Evolutionary conservation across 2,797 vertebrate genomes (phyloP).

Genomic region (Odontamblyopus rebecca): DNA sequence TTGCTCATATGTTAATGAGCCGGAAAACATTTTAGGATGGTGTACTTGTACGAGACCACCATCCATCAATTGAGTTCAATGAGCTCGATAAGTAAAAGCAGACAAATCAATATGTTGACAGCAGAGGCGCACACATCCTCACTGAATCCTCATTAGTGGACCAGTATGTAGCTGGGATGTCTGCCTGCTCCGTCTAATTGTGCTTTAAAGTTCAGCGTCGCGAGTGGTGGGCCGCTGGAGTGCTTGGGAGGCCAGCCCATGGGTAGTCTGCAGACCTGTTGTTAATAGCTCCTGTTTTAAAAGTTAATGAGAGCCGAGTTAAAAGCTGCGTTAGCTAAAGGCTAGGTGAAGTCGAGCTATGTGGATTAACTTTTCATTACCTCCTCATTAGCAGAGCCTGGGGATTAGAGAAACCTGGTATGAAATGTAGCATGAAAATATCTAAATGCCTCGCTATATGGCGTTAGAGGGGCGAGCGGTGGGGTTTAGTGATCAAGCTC

Average conservation of each 20-base stretch:
- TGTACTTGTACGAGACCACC: constrained; percentile 20
- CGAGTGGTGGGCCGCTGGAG: constrained; percentile 55
- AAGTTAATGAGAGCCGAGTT: constrained; percentile 82
- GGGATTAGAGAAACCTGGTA: constrained; percentile 75
- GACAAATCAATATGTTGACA: constrained; percentile 73
- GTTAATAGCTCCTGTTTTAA: constrained; percentile 80
- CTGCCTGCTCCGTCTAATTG: constrained; percentile 62
- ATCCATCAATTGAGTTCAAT: constrained; percentile 36
- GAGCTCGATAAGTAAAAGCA: constrained; percentile 44
- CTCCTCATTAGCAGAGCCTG: constrained; percentile 78
- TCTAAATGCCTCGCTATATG: constrained; percentile 53
- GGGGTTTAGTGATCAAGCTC: constrained; percentile 63
- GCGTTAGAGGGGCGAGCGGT: constrained; percentile 50
- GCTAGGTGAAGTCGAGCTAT: constrained; percentile 76
- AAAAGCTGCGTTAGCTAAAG: constrained; percentile 81
- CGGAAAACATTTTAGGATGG: neutral
- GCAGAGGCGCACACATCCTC: constrained; percentile 63
- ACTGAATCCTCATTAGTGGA: constrained; percentile 73
- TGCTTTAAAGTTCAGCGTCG: constrained; percentile 70
- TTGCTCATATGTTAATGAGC: neutral
- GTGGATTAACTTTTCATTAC: constrained; percentile 84
- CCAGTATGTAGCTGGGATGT: constrained; percentile 59
- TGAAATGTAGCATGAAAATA: constrained; percentile 77
- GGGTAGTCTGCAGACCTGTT: constrained; percentile 78
- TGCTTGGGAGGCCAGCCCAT: constrained; percentile 58